Conservation (phyloP, 1,140 invertebrate genomes). For the Philotrypesis tridentata region DNA sequence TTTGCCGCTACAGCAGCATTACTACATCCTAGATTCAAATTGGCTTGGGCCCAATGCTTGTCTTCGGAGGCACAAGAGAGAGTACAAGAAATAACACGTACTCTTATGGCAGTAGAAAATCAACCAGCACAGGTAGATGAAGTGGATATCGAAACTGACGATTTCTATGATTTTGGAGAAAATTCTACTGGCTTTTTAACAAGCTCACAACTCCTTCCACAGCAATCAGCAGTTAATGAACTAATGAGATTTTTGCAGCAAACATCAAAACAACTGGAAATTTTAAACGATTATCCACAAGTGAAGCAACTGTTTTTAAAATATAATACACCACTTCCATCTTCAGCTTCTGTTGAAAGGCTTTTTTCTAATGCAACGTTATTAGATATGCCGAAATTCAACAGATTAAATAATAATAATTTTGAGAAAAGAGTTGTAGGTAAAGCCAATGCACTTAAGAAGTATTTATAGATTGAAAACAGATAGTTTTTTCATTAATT, state of each 20-base stretch:
- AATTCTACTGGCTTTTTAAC: neutral
- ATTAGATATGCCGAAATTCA: slow-evolving; percentile 42
- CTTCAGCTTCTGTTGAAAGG: slow-evolving; percentile 49
- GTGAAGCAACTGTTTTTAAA: slow-evolving; percentile 46
- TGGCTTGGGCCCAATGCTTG: slow-evolving; percentile 44
- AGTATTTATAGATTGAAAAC: slow-evolving; percentile 7
- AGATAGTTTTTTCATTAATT: too few relatives aligned
- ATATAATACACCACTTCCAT: slow-evolving; percentile 50
- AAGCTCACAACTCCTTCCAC: neutral
- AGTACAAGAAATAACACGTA: slow-evolving; percentile 1
- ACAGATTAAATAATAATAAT: slow-evolving; percentile 31
- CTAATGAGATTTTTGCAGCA: slow-evolving; percentile 24
- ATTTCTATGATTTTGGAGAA: slow-evolving; percentile 13
- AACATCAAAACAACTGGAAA: neutral
- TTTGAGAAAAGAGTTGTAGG: slow-evolving; percentile 46
- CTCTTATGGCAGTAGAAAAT: neutral
- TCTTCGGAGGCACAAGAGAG: neutral
- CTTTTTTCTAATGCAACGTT: slow-evolving; percentile 49
- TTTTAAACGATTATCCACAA: slow-evolving; percentile 44
- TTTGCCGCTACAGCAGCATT: slow-evolving; percentile 48
- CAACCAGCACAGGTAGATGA: neutral
- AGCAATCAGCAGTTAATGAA: slow-evolving; percentile 8
- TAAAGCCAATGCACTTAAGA: slow-evolving; percentile 37
- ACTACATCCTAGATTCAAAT: slow-evolving; percentile 52
- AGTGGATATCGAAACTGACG: neutral